Evolutionary conservation across 2,797 vertebrate species (phyloP).

Genomic region (Enteromius unitaeniatus): DNA sequence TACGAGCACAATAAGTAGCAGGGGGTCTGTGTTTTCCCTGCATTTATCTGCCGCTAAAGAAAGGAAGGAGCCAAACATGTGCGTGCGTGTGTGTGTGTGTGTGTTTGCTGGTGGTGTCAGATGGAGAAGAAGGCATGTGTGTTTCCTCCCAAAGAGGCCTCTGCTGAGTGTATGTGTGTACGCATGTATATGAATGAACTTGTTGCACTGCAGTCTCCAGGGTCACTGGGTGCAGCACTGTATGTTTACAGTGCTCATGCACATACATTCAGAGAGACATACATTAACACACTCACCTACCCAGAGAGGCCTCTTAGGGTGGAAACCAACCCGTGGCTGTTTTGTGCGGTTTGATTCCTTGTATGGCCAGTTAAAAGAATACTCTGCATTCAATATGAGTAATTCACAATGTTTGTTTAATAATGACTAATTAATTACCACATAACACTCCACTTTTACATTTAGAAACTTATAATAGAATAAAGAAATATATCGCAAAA

Average conservation of each 20-base stretch:
- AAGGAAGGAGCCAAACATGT: constrained; percentile 32
- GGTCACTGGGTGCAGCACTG: constrained; percentile 81
- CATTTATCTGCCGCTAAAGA: background rate
- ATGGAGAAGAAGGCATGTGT: constrained; percentile 78
- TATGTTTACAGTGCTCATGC: constrained; percentile 75
- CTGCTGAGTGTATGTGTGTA: constrained; percentile 54
- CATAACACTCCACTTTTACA: background rate
- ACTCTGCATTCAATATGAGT: background rate
- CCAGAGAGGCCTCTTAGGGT: constrained; percentile 32
- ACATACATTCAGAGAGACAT: constrained; percentile 48
- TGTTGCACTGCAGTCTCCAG: constrained; percentile 78
- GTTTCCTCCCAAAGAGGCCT: constrained; percentile 79
- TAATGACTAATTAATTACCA: background rate
- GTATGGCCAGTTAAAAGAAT: background rate
- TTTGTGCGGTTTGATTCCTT: constrained; percentile 8
- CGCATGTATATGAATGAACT: constrained; percentile 71
- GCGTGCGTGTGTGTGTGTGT: constrained; percentile 32
- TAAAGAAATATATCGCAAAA: background rate
- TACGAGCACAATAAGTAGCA: constrained; percentile 35
- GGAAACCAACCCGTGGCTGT: constrained; percentile 11
- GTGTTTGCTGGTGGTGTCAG: constrained; percentile 62
- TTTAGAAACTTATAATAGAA: background rate
- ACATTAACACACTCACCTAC: constrained; percentile 39
- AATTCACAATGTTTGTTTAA: background rate
- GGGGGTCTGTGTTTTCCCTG: constrained; percentile 18